A percentile compares a stretch with the other conserved stretches of the same genome.
Conservation (phyloP, 2,113 vertebrate species). For the Chloebia gouldiae region DNA sequence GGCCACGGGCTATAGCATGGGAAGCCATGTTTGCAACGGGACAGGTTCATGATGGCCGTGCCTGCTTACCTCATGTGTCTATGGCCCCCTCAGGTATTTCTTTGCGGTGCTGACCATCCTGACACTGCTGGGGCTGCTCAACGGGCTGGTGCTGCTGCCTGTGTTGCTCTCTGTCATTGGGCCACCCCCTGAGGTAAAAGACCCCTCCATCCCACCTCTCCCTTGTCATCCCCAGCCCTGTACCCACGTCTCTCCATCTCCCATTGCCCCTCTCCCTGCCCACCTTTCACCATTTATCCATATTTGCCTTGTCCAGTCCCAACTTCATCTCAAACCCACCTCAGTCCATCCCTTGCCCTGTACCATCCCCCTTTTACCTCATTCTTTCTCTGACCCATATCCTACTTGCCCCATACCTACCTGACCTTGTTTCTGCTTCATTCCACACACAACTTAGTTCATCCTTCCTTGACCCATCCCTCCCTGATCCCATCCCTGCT, state of each 20-base stretch:
- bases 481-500: neutral
- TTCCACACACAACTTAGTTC: neutral
- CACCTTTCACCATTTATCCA: neutral
- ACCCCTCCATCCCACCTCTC: neutral
- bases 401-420: neutral
- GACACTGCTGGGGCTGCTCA: constrained; percentile 91
- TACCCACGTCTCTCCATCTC: neutral
- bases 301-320: neutral
- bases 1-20: neutral
- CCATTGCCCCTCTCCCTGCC: neutral
- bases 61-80: neutral
- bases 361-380: neutral
- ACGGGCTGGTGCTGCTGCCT: constrained; percentile 91
- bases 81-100: constrained; percentile 81
- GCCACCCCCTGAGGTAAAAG: constrained; percentile 86
- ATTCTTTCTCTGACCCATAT: neutral
- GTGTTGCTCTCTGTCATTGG: constrained; percentile 93
- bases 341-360: neutral
- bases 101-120: constrained; percentile 92
- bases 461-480: neutral
- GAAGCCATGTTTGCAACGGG: neutral
- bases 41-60: neutral
- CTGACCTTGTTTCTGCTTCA: neutral
- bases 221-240: neutral
- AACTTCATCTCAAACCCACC: rapidly evolving